A percentile compares a stretch with the other conserved stretches of the same genome.
These are phyloP conservation scores for Myotis findleyi DNA, from an alignment of 2,797 vertebrate species.

Conservation along the genomic window DNA sequence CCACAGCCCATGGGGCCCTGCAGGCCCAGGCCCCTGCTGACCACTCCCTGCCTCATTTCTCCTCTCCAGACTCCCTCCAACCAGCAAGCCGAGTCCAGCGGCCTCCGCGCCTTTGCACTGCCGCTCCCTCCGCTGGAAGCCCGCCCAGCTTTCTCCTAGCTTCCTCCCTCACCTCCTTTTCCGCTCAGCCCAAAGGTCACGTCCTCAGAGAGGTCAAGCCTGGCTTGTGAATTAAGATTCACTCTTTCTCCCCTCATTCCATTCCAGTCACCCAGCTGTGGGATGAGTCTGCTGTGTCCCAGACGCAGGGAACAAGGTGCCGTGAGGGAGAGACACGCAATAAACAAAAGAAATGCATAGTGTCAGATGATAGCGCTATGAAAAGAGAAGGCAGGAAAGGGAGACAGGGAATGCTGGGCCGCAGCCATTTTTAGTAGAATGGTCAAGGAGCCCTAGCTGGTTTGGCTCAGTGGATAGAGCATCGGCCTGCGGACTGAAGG, in stretches of 20 bases:
- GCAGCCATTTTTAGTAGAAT: neutral
- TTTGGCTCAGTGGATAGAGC: no score
- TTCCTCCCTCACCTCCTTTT: neutral
- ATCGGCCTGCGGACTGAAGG: no score
- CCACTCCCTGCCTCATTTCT: neutral
- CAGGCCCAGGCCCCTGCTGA: neutral
- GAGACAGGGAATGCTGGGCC: neutral
- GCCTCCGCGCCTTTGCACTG: neutral
- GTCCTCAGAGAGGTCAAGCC: neutral
- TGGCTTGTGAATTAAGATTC: neutral
- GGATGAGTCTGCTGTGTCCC: neutral
- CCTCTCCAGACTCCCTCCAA: neutral
- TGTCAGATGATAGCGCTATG: neutral
- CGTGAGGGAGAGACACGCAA: neutral
- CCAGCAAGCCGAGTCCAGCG: neutral
- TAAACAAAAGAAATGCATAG: neutral
- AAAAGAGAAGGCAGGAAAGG: neutral
- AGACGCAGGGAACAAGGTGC: neutral
- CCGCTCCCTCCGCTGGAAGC: no score
- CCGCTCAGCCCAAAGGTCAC: neutral
- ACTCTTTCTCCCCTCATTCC: neutral
- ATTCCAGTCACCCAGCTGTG: neutral
- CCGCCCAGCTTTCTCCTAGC: neutral
- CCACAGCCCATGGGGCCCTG: neutral
- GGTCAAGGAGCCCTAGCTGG: neutral